These are phyloP conservation scores for Uloborus plumipes DNA, from an alignment of 2,888 invertebrate genomes.

Conservation along the genomic window DNA sequence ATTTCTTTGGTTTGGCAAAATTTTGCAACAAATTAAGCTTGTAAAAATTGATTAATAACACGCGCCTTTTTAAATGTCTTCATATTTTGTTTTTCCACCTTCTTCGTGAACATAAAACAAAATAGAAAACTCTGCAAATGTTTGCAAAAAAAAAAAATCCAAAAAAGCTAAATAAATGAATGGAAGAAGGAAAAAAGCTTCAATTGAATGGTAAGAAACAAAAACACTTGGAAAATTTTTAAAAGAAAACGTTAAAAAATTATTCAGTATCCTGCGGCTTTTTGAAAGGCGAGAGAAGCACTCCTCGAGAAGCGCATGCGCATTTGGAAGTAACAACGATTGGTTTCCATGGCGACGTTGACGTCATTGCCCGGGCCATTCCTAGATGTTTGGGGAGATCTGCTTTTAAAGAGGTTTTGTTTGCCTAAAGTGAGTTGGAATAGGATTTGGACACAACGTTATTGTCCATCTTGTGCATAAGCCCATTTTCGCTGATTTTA, in stretches of 20 bases:
- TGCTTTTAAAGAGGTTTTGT: conserved; percentile 21
- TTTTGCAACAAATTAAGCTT: too few species aligned
- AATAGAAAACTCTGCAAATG: not conserved
- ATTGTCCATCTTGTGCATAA: too few species aligned
- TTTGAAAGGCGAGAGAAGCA: conserved; percentile 13
- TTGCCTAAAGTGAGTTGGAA: conserved; percentile 39
- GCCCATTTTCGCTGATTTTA: too few species aligned
- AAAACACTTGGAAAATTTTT: not conserved
- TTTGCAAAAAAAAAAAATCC: not conserved
- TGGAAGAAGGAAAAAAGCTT: not conserved
- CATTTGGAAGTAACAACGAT: conserved; percentile 26
- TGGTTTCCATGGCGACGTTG: conserved; percentile 52
- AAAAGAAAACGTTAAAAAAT: conserved; percentile 22
- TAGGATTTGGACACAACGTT: not conserved
- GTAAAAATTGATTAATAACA: too few species aligned
- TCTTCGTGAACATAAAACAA: not conserved
- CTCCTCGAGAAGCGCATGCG: conserved; percentile 36
- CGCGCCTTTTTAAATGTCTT: too few species aligned
- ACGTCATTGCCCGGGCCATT: conserved; percentile 63
- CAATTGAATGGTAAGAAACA: not conserved
- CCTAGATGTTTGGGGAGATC: conserved; percentile 51
- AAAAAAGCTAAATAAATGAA: not conserved
- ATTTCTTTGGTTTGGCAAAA: too few species aligned
- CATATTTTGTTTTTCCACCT: too few species aligned
- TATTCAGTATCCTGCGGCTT: conserved; percentile 25